Evolutionary conservation across 2,888 invertebrate genomes (phyloP), one percentile per base, ranked within the genome.

Genomic region (Oscheius sp.): DNA sequence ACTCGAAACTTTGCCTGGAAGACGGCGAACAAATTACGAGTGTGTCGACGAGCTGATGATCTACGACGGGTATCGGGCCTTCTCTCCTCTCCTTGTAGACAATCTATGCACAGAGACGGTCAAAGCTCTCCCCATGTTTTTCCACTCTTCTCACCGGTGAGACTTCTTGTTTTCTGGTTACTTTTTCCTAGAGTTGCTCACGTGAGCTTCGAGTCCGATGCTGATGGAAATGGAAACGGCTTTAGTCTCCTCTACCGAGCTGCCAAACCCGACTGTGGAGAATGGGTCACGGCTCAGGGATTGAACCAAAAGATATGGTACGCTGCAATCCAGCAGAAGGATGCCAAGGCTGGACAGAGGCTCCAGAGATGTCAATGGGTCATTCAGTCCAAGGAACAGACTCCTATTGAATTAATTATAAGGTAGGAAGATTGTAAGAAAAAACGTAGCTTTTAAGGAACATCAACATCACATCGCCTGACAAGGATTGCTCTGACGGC

Each of bases 1-100:
- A 11, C 62, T 80, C 51, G 35, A 63, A 0, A 63, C 68, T 29
- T 66, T 77, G 10, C 82, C 82, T 2, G 80, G 80, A 48, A 58
- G 57, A 2, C n/a, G 32, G n/a, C 76, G 65, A 21, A n/a, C 33
- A 5, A 48, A 62, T 2, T 75, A 72, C 11, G 65, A 65, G n/a
- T 82, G 82, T 55, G 74, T 79, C 50, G 82, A 82, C 66, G 29
- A 48, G 7, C 58, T 82, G 60, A 68, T 68, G 85, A 82, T 88
- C 60, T 88, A 86, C 75, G 88, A 88, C 73, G 88, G 88, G 9
- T 83, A 79, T 32, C 79, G 83, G 70, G 65, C 74, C 7, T 82
- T 82, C 65, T 85, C 86, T 2, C 86, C 87, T 3, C 62, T 79
- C 47, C 75, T 88, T 1, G 78, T 68, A 2, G 75, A 58, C 9